Base-by-base conservation (phyloP, 2,888 invertebrate genomes). In the Amiota mariae region DNA sequence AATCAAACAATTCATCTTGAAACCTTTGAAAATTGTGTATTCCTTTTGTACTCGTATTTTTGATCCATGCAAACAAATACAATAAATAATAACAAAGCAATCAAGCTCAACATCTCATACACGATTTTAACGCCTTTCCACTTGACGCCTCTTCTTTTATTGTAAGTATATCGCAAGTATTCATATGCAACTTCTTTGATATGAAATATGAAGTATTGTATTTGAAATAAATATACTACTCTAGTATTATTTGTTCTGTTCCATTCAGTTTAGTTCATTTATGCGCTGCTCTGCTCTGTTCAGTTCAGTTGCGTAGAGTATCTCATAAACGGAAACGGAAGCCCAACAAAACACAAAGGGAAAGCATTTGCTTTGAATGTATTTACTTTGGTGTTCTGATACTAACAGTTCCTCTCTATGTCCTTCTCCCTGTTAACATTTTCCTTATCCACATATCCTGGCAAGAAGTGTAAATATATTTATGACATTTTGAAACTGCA, bases 301-400 rank as follows among this genome's bases (percentile, higher is more conserved):
- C 36, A 36, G 36, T 36, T 36, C 36, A 36, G 36, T 36, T 36
- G 20, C 20, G 18, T 12, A 18, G 9, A 18, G 12, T 66, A 66
- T 66, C 66, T 66, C 48, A 66, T 66, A 66, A 66, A 48, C 66
- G 66, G 66, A 66, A 66, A 66, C 66, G 66, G 66, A 66, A 36
- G 48, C 66, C 15, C 36, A 10, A 4, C 36, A 36, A 2, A 0
- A 36, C 20, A 66, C 66, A 66, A 66, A 66, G 66, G 18, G 36
- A 48, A 13, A 20, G 66, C 66, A 66, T 66, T 66, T 66, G 66
- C 66, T 66, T 66, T 66, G 36, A 36, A 36, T 36, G 48, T 66
- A 15, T 66, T 66, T 66, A 20, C 66, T 66, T 59, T 59, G 59
- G 59, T 20, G 20, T 59, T 59, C 36, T 36, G 48, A 66, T 66